Evolutionary conservation across 2,797 vertebrate genomes (phyloP), one percentile per base, ranked within the genome.

Genomic region (Chaunax sp.): DNA sequence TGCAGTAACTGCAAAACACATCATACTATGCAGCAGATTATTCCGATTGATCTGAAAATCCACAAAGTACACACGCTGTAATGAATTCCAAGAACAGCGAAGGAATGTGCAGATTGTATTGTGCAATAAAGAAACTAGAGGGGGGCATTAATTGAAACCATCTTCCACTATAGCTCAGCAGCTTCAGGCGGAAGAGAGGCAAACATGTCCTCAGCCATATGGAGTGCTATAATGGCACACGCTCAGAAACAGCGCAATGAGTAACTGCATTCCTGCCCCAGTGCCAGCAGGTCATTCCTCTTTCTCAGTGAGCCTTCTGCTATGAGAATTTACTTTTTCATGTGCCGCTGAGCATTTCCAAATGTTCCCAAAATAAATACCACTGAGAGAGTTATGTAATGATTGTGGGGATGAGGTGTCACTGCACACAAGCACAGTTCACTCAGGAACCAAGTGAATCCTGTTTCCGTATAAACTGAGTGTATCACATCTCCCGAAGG

Each of bases 121-220:
- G 86, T 90, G 85, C 86, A 88, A 89, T 90, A 83, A 89, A 90
- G 73, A 87, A 77, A 85, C 80, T 75, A 72, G 58, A 78, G 84
- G 87, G 88, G 89, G 88, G 73, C 84, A 91, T 93, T 93, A 87
- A 93, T 88, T 91, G 88, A 90, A 93, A 92, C 84, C 92, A 93
- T 92, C 82, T 85, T 87, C 80, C 79, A 59, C 61, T 83, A 81
- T 67, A 78, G 85, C 72, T 77, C 59, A 82, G 65, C 37, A 4
- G 82, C 78, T 85, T 76, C 28, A 67, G 78, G 81, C 15, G 33
- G 75, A 83, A 85, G 78, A 81, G 72, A 89, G 72, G 77, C 72
- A 79, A 92, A 85, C 70, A 70, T 85, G 73, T 90, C 84, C 73
- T 72, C 64, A 83, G 74, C 87, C 89, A 91, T 90, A 87, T 91